Conservation (phyloP, 2,113 vertebrate genomes). For the Grammomys dolichurus region DNA sequence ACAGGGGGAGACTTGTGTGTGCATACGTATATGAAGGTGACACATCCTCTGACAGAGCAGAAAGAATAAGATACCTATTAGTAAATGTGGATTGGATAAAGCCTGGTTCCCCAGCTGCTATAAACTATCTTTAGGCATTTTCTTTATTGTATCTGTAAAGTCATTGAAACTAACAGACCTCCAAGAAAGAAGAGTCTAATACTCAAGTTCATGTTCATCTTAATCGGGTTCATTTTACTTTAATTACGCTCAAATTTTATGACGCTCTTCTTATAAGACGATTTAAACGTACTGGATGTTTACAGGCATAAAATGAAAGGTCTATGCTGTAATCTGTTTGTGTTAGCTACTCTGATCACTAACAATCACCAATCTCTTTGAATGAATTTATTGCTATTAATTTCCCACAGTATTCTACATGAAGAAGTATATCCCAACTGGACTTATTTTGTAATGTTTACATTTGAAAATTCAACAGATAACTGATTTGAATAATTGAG, state of each 20-base stretch:
- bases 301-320: background rate
- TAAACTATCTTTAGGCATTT: background rate
- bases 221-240: background rate
- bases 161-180: background rate
- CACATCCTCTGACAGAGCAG: background rate
- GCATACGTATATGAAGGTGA: too few relatives aligned
- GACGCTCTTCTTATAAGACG: background rate
- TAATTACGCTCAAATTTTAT: background rate
- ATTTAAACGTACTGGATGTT: background rate
- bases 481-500: background rate
- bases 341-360: background rate
- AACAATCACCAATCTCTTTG: background rate
- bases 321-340: background rate
- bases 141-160: background rate
- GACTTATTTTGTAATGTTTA: background rate
- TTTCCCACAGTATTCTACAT: background rate
- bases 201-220: background rate
- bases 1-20: too few relatives aligned
- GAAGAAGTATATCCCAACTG: background rate
- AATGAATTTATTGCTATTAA: background rate
- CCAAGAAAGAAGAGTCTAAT: background rate
- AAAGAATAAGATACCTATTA: background rate
- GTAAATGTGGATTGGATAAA: background rate
- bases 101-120: background rate
- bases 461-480: conserved; percentile 31